These are phyloP conservation scores for Pristionchus entomophagus DNA, from an alignment of 2,888 invertebrate genomes.

Conservation along the genomic window DNA sequence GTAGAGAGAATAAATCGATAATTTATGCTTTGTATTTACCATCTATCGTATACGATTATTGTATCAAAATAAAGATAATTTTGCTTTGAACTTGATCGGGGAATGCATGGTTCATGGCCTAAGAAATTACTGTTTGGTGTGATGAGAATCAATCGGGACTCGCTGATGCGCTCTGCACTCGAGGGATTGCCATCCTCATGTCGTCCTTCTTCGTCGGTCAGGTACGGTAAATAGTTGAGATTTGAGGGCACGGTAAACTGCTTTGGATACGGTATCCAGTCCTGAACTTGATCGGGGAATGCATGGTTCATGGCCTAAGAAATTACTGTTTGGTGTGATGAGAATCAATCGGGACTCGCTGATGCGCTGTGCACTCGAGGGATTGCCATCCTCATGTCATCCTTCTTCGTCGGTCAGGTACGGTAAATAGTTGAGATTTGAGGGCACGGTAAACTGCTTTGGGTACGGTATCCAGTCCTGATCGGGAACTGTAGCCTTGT, in stretches of 20 bases:
- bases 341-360: slow-evolving; percentile 69
- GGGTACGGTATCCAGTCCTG: too few species aligned
- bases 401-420: slow-evolving; percentile 68
- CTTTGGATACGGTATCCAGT: too few species aligned
- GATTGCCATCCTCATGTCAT: slow-evolving; percentile 72
- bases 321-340: slow-evolving; percentile 56
- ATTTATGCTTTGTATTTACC: too few species aligned
- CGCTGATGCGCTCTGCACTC: slow-evolving; percentile 69
- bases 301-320: neutral
- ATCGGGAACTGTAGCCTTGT: neutral
- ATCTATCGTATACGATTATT: too few species aligned
- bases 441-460: too few species aligned
- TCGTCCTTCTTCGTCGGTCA: slow-evolving; percentile 71
- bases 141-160: slow-evolving; percentile 72
- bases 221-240: neutral
- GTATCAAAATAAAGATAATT: too few species aligned
- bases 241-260: too few species aligned
- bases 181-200: slow-evolving; percentile 73
- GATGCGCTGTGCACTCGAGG: slow-evolving; percentile 73
- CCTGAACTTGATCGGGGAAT: neutral
- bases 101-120: neutral
- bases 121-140: neutral
- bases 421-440: neutral
- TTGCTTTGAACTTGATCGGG: slow-evolving; percentile 55
- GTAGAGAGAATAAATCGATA: too few species aligned